Percentiles rank a stretch among this genome's conserved stretches.
phyloP scores from a whole-genome alignment of 2,797 vertebrate species.

The Sebastes diaconus region DNA sequence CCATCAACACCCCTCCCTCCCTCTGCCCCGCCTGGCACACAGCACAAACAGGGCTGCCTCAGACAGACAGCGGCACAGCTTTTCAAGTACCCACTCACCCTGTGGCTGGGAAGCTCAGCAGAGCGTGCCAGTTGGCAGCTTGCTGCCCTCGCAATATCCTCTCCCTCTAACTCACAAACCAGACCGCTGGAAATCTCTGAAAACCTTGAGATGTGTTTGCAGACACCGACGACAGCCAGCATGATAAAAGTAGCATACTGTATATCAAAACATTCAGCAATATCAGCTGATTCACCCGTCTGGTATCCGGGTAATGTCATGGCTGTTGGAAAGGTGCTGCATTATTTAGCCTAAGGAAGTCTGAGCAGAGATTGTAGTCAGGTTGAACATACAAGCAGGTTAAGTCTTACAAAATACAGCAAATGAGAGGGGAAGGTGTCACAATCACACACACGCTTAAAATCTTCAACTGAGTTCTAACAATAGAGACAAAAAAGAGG shows the following conservation, averaged over 20 bases:
- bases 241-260: not conserved
- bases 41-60: constrained; percentile 59
- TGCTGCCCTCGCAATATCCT: constrained; percentile 43
- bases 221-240: constrained; percentile 25
- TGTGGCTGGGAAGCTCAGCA: constrained; percentile 62
- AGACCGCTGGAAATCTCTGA: constrained; percentile 42
- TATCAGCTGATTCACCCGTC: constrained; percentile 25
- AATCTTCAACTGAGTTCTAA: not conserved
- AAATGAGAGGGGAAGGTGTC: not conserved
- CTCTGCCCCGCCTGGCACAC: constrained; percentile 56
- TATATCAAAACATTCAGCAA: not conserved
- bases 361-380: not conserved
- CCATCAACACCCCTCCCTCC: not conserved
- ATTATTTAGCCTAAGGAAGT: constrained; percentile 36
- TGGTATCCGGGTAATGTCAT: constrained; percentile 28
- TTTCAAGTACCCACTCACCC: constrained; percentile 70
- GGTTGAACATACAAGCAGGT: not conserved
- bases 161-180: constrained; percentile 37
- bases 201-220: constrained; percentile 29
- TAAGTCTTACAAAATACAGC: not conserved
- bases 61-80: constrained; percentile 64
- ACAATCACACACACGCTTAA: not conserved
- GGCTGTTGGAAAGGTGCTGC: constrained; percentile 3
- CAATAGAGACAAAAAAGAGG: constrained; percentile 6
- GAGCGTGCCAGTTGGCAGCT: constrained; percentile 65